Evolutionary conservation across 2,113 vertebrate species (phyloP), one percentile per base, ranked within the genome.

Genomic region (Anser brachyrhynchus): DNA sequence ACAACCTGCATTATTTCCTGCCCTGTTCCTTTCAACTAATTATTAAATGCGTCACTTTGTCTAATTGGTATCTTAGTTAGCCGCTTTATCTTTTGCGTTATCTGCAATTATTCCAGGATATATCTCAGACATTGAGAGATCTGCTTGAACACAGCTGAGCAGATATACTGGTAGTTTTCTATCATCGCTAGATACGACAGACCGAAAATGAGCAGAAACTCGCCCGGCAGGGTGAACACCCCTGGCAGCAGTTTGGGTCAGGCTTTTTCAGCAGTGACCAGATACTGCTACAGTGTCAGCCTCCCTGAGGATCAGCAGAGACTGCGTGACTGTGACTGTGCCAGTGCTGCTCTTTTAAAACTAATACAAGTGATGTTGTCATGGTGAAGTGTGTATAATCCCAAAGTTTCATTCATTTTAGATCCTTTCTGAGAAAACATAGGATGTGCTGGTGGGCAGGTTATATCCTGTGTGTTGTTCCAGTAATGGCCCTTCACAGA

Each of bases 1-100:
- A 46, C 31, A 66, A 62, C 35, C 49, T 91, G 26, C 3, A 5
- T 87, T 90, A 57, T 92, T 95, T 94, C 78, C 71, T 92, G 64
- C 3, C 1, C 61, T 72, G 35, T 25, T 93, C 77, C 84, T 84
- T 69, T 41, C 43, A 82, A 57, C 25, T 93, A 85, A 64, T 96
- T 87, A 87, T 82, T 93, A n/a, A 1, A 2, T 76, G 16, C 1
- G 0, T 90, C 75, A 35, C 37, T 69, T 89, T 87, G 20, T 81
- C 76, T 91, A 84, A 81, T 16, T 75, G 52, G 6, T 93, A 33
- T 84, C 52, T 93, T 90, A 55, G 57, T 64, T 75, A 81, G 25
- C 46, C 17, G 7, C 43, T 91, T 96, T 26, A 33, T 73, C 54
- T 84, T 94, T 83, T 91, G 55, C 28, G 8, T 62, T 73, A 54